A percentile compares a stretch with the other conserved stretches of the same genome.
These are phyloP conservation scores for Lytechinus variegatus DNA, from an alignment of 35 echinoderm and acorn worm species.

Conservation along the genomic window DNA sequence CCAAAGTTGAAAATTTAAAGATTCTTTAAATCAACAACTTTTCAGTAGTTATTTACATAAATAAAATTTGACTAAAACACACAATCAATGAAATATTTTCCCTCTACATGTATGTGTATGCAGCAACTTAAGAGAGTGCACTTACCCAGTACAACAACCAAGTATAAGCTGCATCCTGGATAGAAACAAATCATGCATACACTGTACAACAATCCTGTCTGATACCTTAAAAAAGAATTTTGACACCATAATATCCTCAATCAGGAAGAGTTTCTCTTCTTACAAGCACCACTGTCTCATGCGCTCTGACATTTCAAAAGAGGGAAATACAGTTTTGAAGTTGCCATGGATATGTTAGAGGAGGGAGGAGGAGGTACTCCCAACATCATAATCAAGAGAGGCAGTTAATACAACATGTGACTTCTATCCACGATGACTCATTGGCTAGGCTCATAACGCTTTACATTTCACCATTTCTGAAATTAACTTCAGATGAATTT, in stretches of 20 bases:
- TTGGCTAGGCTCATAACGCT: neutral
- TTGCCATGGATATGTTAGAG: neutral
- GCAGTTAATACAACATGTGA: neutral
- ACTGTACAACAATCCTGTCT: neutral
- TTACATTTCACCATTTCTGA: neutral
- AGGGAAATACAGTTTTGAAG: neutral
- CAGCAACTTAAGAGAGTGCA: neutral
- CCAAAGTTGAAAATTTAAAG: too few species aligned
- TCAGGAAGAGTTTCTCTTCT: neutral
- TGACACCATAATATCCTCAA: neutral
- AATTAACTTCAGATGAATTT: constrained; percentile 2
- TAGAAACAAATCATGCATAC: neutral
- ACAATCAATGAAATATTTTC: neutral
- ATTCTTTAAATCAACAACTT: too few species aligned
- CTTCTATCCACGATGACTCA: neutral
- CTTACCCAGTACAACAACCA: neutral
- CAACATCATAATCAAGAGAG: neutral
- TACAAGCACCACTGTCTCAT: neutral
- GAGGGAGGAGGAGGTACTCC: neutral
- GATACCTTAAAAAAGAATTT: neutral
- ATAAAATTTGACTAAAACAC: too few species aligned
- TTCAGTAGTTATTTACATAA: too few species aligned
- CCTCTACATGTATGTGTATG: neutral
- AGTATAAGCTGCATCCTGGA: neutral
- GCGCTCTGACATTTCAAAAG: neutral